phyloP scores from a whole-genome alignment of 2,888 invertebrate species.

The Cheiracanthium punctorium region DNA sequence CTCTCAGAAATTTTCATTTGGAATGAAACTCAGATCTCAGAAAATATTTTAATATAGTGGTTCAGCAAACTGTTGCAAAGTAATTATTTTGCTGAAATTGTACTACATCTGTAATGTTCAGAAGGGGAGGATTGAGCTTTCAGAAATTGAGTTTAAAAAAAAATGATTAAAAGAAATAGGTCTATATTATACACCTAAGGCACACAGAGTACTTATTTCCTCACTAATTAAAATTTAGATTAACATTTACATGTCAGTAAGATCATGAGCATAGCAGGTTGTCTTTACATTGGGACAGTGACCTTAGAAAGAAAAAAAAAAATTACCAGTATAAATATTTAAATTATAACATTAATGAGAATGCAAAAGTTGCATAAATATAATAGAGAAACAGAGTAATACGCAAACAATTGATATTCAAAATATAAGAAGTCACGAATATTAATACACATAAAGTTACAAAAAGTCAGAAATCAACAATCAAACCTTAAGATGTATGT shows the following conservation, averaged over 20 bases:
- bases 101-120: neutral
- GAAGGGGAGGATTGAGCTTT: neutral
- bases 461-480: neutral
- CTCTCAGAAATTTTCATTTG: neutral
- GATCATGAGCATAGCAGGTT: neutral
- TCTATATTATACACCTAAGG: conserved; percentile 51
- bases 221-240: conserved; percentile 9
- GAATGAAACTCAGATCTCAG: conserved; percentile 53
- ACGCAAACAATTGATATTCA: neutral
- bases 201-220: conserved; percentile 52
- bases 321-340: neutral
- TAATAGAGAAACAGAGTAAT: neutral
- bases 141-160: neutral
- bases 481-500: neutral
- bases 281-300: too few species aligned
- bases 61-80: neutral
- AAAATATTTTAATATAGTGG: neutral
- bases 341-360: neutral
- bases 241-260: neutral
- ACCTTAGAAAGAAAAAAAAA: neutral
- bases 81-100: neutral
- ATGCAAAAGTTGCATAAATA: neutral
- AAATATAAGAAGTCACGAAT: neutral
- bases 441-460: neutral
- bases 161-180: conserved; percentile 35